Evolutionary conservation across 2,888 invertebrate species (phyloP), one percentile per base, ranked within the genome.

Genomic region (Lepidochitona cinerea): DNA sequence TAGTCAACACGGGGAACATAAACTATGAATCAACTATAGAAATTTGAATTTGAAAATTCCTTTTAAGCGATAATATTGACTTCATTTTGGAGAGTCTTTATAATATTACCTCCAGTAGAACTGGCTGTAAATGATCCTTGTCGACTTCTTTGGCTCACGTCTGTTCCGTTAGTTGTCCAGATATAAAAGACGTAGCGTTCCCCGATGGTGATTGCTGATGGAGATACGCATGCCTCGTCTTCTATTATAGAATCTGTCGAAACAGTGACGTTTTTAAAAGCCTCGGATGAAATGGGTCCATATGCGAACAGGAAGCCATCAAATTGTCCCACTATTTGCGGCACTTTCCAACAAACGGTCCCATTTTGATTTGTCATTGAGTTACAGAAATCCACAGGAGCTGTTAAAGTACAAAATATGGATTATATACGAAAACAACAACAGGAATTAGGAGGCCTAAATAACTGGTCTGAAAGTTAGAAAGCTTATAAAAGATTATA

Each of bases 301-400:
- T 35, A 36, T 33, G 9, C 23, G 35, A 66, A 37, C 29, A 4
- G 29, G 37, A 36, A 66, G 14, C 66, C 66, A 2, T 66, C 66
- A 26, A 23, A 37, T 14, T 9, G 14, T 18, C 26, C 36, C 18
- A n/a, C 14, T 9, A 37, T 23, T 35, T 37, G n/a, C 18, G 66
- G 66, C 1, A 35, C 35, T 14, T 66, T 66, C 66, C 66, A 66
- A 26, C 66, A 66, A 33, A 66, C 37, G 35, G 35, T 66, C n/a
- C 35, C 36, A 14, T 37, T 35, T 7, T 66, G 23, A 36, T 23
- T 26, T 23, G 35, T 35, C 23, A 66, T 18, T 14, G 66, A 18
- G 37, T 35, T 37, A 36, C 66, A 66, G 26, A 66, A 66, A 23
- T 35, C 29, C 14, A 36, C 26, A 18, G 66, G 66, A 35, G 66